Evolutionary conservation across 2,797 vertebrate species (phyloP).

Genomic region (Enteromius treurensis): DNA sequence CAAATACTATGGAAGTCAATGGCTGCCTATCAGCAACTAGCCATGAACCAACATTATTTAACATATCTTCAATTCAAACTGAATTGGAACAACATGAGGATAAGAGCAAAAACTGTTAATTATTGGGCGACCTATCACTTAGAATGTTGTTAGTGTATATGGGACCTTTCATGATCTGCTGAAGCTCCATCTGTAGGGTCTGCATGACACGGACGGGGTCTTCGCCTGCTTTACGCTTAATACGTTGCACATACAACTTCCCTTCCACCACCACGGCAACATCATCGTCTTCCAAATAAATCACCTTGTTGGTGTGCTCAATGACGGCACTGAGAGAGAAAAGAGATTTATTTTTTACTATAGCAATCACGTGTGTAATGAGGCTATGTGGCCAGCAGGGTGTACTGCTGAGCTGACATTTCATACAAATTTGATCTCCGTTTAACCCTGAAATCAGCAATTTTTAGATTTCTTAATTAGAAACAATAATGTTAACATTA

Average conservation of each 20-base stretch:
- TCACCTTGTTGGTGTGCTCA: slow-evolving; percentile 95
- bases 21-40: too few relatives aligned
- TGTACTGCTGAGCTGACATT: slow-evolving; percentile 37
- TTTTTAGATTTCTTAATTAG: too few relatives aligned
- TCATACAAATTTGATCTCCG: too few relatives aligned
- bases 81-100: not conserved
- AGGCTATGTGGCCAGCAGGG: slow-evolving; percentile 44
- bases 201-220: slow-evolving; percentile 90
- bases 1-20: too few relatives aligned
- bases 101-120: accelerated
- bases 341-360: not conserved
- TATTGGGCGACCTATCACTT: not conserved
- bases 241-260: slow-evolving; percentile 90
- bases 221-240: slow-evolving; percentile 85
- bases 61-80: not conserved
- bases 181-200: slow-evolving; percentile 95
- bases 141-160: not conserved
- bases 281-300: slow-evolving; percentile 95
- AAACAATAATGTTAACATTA: not conserved
- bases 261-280: slow-evolving; percentile 86
- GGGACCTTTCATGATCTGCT: slow-evolving; percentile 97
- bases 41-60: not conserved
- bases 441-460: not conserved
- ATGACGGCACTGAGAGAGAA: slow-evolving; percentile 85
- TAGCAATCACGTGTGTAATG: not conserved